Conservation (phyloP, 2,113 vertebrate species). For the Antechinus flavipes region DNA sequence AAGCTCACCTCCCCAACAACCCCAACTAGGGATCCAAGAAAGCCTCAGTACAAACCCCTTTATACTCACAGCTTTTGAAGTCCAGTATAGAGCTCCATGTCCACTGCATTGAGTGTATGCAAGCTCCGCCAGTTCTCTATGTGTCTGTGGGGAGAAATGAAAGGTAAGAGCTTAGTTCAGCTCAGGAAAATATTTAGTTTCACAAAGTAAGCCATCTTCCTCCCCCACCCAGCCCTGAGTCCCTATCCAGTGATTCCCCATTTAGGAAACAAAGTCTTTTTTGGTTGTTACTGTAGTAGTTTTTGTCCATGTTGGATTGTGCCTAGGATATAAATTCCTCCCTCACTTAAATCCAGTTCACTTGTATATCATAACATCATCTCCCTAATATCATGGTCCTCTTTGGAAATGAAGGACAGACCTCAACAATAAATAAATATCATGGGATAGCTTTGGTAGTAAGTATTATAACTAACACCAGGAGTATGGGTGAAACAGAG, state of each 20-base stretch:
- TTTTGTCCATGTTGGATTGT: neutral
- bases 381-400: too few relatives aligned
- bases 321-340: neutral
- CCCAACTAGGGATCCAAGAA: accelerated
- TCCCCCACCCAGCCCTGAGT: neutral
- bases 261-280: neutral
- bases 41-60: accelerated
- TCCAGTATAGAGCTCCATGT: constrained; percentile 99
- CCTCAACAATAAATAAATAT: neutral
- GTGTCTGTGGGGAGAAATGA: constrained; percentile 89
- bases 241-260: neutral
- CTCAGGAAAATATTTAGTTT: accelerated
- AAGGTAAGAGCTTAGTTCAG: neutral
- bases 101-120: constrained; percentile 95
- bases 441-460: neutral
- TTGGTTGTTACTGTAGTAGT: neutral
- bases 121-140: constrained; percentile 98
- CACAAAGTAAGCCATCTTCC: neutral
- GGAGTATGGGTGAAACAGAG: accelerated
- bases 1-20: neutral
- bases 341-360: too few relatives aligned
- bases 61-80: constrained; percentile 97
- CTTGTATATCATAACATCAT: too few relatives aligned
- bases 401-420: too few relatives aligned
- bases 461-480: neutral